Base-by-base conservation (phyloP, 2,113 vertebrate species). In the Erpornis zantholeuca region DNA sequence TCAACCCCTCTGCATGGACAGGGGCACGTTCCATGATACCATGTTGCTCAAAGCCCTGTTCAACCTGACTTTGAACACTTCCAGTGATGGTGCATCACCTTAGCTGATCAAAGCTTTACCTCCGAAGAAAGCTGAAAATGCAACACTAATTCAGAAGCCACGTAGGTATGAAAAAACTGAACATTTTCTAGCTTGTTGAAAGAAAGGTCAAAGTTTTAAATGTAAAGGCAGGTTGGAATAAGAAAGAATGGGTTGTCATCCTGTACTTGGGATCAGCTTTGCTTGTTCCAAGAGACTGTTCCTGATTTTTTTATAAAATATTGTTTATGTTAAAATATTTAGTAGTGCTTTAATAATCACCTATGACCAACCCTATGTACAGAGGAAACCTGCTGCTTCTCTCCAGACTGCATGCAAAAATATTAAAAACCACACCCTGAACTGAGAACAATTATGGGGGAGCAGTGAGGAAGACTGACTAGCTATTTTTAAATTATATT, bases 401-500 rank as follows among this genome's bases (percentile, higher is more conserved):
- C 52, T 83, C 59, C 64, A 95, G 47, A 73, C 52, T 70, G 68
- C 50, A 75, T 9, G 10, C 35, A 86, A n/a, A 81, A 68, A 94
- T 27, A 87, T 28, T 29, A 54, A 82, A 97, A 92, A 91, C 1
- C 20, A 71, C 27, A 81, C 20, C 10, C 25, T 33, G 61, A 78
- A 59, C 28, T 59, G 63, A 12, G 60, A 94, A 90, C 56, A 93
- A 53, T 92, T 92, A 17, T 36, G 72, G 44, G 75, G 49, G 45
- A 96, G 52, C 57, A 76, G 28, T n/a, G 57, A 96, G 72, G 69
- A 95, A 92, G 49, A 75, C 49, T 44, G 88, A 90, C 6, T 57
- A 92, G 63, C 65, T 93, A 86, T 96, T 96, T 97, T 94, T 92
- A 95, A 84, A 54, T 68, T 80, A 73, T 81, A 81, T 88, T 90